These are phyloP conservation scores for Erebia palarica DNA, from an alignment of 2,888 invertebrate species.

Conservation along the genomic window DNA sequence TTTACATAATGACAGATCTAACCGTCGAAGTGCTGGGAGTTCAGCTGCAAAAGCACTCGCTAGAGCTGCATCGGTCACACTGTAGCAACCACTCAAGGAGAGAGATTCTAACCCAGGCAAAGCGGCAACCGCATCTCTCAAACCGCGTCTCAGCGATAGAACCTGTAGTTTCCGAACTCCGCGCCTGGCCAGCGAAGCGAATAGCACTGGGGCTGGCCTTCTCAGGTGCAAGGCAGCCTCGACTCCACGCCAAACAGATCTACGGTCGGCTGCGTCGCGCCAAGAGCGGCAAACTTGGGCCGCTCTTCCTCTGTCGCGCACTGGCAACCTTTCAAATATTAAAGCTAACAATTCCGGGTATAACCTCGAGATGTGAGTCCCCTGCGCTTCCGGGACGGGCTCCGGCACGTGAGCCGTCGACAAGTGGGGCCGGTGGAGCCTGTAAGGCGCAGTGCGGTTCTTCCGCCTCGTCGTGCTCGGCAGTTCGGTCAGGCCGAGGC, in stretches of 20 bases:
- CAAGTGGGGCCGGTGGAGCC: conserved; percentile 86
- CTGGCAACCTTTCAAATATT: conserved; percentile 94
- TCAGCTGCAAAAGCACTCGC: conserved; percentile 91
- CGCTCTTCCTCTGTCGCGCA: conserved; percentile 93
- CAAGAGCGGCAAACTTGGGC: conserved; percentile 95
- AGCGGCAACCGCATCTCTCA: conserved; percentile 92
- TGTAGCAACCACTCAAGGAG: conserved; percentile 96
- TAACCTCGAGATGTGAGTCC: conserved; percentile 91
- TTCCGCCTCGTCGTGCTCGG: conserved; percentile 78
- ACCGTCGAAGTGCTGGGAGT: conserved; percentile 88
- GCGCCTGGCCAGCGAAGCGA: conserved; percentile 91
- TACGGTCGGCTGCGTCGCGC: conserved; percentile 96
- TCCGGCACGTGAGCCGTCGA: conserved; percentile 73
- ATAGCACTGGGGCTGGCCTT: conserved; percentile 91
- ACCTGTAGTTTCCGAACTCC: conserved; percentile 96
- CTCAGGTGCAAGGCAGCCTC: conserved; percentile 95
- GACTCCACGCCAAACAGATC: conserved; percentile 96
- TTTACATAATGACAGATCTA: conserved; percentile 96
- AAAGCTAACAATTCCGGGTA: conserved; percentile 96
- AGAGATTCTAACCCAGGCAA: conserved; percentile 93
- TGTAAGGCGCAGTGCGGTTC: conserved; percentile 84
- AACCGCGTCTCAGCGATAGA: conserved; percentile 90
- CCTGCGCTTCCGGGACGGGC: conserved; percentile 76
- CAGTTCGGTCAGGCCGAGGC: conserved; percentile 70
- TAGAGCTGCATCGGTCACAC: conserved; percentile 93